These are phyloP conservation scores for Pegoplata infirma DNA, from an alignment of 2,888 invertebrate species.

Conservation along the genomic window DNA sequence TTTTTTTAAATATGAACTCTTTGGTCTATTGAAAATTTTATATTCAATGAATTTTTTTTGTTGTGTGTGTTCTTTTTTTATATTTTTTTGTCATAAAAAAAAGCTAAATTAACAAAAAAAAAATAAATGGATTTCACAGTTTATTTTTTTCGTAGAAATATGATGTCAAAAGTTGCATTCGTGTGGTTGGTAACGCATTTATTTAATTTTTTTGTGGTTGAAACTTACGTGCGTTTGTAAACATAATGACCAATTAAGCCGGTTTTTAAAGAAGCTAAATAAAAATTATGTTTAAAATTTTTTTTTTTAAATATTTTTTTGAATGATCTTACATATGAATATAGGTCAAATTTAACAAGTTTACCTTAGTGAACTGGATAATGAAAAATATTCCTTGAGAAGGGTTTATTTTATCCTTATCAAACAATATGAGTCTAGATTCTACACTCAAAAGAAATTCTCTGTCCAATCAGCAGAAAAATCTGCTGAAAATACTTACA, in stretches of 20 bases:
- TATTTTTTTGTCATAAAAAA: not conserved
- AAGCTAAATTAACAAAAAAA: slow-evolving; percentile 18
- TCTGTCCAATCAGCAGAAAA: too few species aligned
- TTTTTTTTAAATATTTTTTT: too few species aligned
- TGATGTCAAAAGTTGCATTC: slow-evolving; percentile 39
- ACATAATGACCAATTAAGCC: slow-evolving; percentile 33
- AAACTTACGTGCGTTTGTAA: slow-evolving; percentile 29
- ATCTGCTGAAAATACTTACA: too few species aligned
- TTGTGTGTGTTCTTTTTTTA: slow-evolving; percentile 8
- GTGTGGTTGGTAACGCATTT: slow-evolving; percentile 23
- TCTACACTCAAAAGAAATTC: too few species aligned
- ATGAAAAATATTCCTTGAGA: too few species aligned
- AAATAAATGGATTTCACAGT: not conserved
- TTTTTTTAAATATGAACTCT: not conserved
- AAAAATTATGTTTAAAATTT: not conserved
- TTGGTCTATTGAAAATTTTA: slow-evolving; percentile 1
- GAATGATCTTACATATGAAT: too few species aligned
- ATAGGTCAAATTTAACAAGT: too few species aligned
- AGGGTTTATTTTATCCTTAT: too few species aligned
- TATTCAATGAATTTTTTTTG: not conserved
- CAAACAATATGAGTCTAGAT: too few species aligned
- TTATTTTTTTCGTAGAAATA: slow-evolving; percentile 44
- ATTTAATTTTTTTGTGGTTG: slow-evolving; percentile 2
- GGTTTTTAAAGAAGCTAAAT: slow-evolving; percentile 3
- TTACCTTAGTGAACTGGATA: too few species aligned